Percentiles rank a stretch among this genome's conserved stretches.
phyloP scores from a whole-genome alignment of 2,888 invertebrate genomes.

The Lordiphosa andalusiaca region DNA sequence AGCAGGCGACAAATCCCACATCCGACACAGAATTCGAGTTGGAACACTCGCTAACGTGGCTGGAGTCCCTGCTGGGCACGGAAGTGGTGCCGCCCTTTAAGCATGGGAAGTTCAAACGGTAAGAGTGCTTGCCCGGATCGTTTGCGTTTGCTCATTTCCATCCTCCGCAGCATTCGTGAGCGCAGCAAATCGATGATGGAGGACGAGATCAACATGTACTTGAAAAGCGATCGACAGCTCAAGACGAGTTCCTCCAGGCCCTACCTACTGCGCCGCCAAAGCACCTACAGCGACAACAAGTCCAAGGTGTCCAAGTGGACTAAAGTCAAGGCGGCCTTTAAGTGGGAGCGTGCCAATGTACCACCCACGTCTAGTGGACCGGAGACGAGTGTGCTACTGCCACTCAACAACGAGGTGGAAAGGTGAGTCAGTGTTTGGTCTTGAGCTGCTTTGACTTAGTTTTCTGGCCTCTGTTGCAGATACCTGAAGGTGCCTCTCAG shows the following conservation, averaged over 20 bases:
- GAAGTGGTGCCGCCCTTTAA: conserved; percentile 81
- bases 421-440: conserved; percentile 52
- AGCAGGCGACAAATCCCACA: background rate
- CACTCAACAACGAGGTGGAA: conserved; percentile 81
- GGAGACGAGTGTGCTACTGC: conserved; percentile 79
- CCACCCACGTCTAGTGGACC: conserved; percentile 73
- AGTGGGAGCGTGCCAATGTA: conserved; percentile 89
- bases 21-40: conserved; percentile 77
- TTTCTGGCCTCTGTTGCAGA: conserved; percentile 38
- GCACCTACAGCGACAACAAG: conserved; percentile 79
- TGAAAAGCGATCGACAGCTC: conserved; percentile 57
- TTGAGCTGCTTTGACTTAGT: no score
- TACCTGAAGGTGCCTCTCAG: conserved; percentile 81
- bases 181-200: conserved; percentile 86
- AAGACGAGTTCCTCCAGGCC: conserved; percentile 55
- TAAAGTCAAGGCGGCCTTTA: conserved; percentile 92
- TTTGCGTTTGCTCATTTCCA: no score
- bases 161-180: conserved; percentile 80
- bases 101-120: conserved; percentile 80
- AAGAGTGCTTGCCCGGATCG: conserved; percentile 5
- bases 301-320: conserved; percentile 89
- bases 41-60: conserved; percentile 82
- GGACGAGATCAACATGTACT: conserved; percentile 81
- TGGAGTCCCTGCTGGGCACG: conserved; percentile 84
- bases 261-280: conserved; percentile 76